Base-by-base conservation (phyloP, 2,113 vertebrate genomes). In the Stictonetta naevosa region DNA sequence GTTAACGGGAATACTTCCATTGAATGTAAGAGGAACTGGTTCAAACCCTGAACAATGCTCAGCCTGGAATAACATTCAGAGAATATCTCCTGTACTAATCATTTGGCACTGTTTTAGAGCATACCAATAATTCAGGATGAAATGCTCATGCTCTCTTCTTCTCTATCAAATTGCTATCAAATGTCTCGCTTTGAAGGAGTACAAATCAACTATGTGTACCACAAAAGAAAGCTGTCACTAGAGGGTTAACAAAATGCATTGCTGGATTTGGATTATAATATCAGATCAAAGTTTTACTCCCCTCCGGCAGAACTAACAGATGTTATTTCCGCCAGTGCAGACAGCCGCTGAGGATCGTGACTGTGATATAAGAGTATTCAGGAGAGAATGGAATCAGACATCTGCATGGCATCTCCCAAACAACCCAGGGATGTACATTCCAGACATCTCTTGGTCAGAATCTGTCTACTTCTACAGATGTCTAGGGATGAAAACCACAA, bases 371-470 rank as follows among this genome's bases (percentile, higher is more conserved):
- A 95, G 72, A 56, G 17, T 84, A 34, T 44, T 55, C 85, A 66
- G 73, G 67, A 81, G 88, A 92, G 62, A 63, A 38, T 15, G 21
- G 92, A 84, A 89, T 75, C 11, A 97, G 40, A 22, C 0, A 11
- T 91, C 90, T 83, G 76, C 86, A 88, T 25, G 42, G 87, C 73
- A 93, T 83, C 88, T 67, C 58, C 81, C 42, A 74, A 79, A 81
- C 60, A 88, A 85, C 31, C 28, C 66, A 82, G 58, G 86, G 85
- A 90, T 56, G 58, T 83, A 82, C 95, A 94, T 97, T 95, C 95
- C 95, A 94, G 87, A 89, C 66, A 42, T 78, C 88, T 55, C 86
- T 92, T n/a, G 29, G 55, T 76, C 88, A 86, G 69, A 86, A 59
- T 31, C 40, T 7, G 6, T 46, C 76, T 79, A 69, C 68, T 92